These are phyloP conservation scores for Zoanthus sansibaricus DNA, from an alignment of 92 coral and sea anemone species.

Conservation along the genomic window DNA sequence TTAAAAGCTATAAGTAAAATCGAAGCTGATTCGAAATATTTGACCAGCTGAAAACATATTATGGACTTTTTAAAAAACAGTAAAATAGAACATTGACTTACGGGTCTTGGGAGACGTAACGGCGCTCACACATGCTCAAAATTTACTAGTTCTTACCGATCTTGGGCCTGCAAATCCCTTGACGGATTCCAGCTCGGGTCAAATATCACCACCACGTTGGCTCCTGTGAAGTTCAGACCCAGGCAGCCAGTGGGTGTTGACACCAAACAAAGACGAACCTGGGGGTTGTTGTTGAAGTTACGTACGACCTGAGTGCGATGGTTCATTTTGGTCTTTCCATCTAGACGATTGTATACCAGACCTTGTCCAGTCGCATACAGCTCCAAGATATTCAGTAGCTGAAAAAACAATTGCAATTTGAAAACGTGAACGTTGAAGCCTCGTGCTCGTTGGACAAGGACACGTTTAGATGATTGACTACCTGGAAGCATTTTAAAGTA, in stretches of 20 bases:
- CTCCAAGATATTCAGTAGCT: conserved; percentile 91
- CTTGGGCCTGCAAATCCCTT: conserved; percentile 94
- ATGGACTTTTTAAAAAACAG: too few species aligned
- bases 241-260: conserved; percentile 96
- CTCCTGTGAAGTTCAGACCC: conserved; percentile 95
- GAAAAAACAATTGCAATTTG: background rate
- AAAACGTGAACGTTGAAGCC: background rate
- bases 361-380: conserved; percentile 52
- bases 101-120: background rate
- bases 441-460: background rate
- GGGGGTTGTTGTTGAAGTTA: conserved; percentile 87
- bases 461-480: too few species aligned
- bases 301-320: conserved; percentile 86
- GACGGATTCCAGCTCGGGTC: conserved; percentile 99
- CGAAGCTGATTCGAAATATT: too few species aligned
- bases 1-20: too few species aligned
- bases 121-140: too few species aligned
- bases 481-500: too few species aligned
- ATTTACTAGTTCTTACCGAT: conserved; percentile 71
- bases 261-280: conserved; percentile 79
- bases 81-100: background rate
- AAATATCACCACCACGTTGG: conserved; percentile 95
- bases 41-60: too few species aligned
- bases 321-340: conserved; percentile 85
- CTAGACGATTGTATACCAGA: conserved; percentile 86